Evolutionary conservation across 2,797 vertebrate genomes (phyloP).

Genomic region (Muscicapa comitata): DNA sequence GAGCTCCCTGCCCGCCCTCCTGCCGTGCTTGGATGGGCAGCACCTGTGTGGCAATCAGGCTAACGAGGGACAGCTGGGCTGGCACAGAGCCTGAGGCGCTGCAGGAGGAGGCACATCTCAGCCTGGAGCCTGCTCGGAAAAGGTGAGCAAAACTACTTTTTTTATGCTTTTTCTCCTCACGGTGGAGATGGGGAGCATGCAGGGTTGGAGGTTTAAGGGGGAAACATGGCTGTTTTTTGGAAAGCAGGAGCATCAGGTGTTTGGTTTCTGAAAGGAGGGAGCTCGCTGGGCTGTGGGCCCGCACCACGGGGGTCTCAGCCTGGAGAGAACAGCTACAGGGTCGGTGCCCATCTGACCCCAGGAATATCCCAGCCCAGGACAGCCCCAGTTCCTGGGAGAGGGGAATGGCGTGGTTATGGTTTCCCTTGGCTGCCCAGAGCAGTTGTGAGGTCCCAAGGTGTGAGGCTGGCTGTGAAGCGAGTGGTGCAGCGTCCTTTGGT

Average conservation of each 20-base stretch:
- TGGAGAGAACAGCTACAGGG: fast-evolving
- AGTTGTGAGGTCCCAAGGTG: fast-evolving
- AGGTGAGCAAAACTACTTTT: fast-evolving
- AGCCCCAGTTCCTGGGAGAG: background rate
- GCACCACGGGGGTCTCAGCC: too few species aligned
- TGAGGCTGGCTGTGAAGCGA: fast-evolving
- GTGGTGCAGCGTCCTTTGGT: background rate
- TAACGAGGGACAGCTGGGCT: fast-evolving
- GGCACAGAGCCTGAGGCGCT: fast-evolving
- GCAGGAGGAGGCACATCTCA: fast-evolving
- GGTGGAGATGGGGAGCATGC: background rate
- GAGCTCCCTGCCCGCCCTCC: fast-evolving
- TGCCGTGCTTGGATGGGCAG: background rate
- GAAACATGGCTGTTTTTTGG: fast-evolving
- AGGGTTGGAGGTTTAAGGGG: background rate
- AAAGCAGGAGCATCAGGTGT: fast-evolving
- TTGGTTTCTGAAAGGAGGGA: background rate
- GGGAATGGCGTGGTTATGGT: fast-evolving
- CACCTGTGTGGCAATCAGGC: background rate
- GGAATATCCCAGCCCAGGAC: background rate
- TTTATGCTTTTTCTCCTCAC: fast-evolving
- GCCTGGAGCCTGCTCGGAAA: background rate
- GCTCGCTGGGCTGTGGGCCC: fast-evolving
- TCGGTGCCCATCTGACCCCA: background rate
- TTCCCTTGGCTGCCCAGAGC: fast-evolving